A percentile compares a stretch with the other conserved stretches of the same genome.
Evolutionary conservation across 2,113 vertebrate genomes (phyloP).

Genomic region (Euleptes europaea): DNA sequence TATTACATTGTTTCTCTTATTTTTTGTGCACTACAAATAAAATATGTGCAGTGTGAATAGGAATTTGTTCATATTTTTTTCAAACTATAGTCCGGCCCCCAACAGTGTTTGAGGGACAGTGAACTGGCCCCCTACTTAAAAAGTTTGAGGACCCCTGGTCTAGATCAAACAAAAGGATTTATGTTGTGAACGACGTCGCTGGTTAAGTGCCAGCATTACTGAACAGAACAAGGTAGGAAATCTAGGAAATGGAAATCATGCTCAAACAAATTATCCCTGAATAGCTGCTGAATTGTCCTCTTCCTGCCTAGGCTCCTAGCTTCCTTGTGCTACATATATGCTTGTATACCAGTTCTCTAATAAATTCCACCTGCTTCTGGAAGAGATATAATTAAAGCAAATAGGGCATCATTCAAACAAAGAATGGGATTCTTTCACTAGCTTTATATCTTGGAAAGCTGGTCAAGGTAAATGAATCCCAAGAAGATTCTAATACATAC

Average conservation of each 20-base stretch:
- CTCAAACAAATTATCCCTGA: background rate
- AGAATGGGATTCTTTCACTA: conserved; percentile 17
- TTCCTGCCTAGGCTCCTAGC: conserved; percentile 2
- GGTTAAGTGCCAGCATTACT: background rate
- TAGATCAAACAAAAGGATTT: background rate
- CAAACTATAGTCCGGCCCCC: too few species aligned
- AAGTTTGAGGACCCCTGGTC: too few species aligned
- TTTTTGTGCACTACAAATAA: too few species aligned
- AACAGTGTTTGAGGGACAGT: too few species aligned
- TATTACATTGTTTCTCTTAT: too few species aligned
- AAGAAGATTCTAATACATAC: background rate
- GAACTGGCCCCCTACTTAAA: too few species aligned
- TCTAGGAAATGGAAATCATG: background rate
- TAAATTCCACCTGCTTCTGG: conserved; percentile 3
- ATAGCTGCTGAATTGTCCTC: background rate
- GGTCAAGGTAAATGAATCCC: background rate
- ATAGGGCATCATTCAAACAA: conserved; percentile 27
- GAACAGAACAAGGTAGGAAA: background rate
- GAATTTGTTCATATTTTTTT: too few species aligned
- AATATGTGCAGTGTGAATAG: too few species aligned
- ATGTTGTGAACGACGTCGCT: background rate
- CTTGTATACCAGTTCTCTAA: conserved; percentile 19
- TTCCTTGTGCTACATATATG: conserved; percentile 1
- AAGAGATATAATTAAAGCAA: conserved; percentile 44
- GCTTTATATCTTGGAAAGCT: conserved; percentile 19